A percentile compares a stretch with the other conserved stretches of the same genome.
Conservation (phyloP, 1,140 invertebrate genomes). For the Aphaenogaster rudis region DNA sequence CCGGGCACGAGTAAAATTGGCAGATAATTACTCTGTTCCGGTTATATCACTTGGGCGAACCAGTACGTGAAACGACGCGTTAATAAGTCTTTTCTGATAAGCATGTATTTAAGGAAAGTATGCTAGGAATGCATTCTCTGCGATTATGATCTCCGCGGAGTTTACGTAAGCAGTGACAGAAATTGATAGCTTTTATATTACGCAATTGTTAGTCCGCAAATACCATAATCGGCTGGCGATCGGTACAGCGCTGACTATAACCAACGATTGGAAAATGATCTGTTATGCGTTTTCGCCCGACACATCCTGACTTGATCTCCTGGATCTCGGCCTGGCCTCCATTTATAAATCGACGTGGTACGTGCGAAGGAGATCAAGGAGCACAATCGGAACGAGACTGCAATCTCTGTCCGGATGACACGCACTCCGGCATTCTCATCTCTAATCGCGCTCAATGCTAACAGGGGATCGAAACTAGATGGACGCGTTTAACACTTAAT, state of each 20-base stretch:
- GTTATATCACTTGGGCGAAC: slow-evolving; percentile 26
- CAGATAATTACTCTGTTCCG: slow-evolving; percentile 38
- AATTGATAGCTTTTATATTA: slow-evolving; percentile 29
- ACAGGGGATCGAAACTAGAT: neutral
- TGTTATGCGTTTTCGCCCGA: neutral
- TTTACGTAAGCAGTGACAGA: slow-evolving; percentile 45
- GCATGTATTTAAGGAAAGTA: slow-evolving; percentile 29
- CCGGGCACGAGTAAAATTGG: slow-evolving; percentile 46
- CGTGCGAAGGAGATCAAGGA: neutral
- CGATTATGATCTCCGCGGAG: neutral
- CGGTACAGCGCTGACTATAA: neutral
- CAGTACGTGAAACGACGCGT: slow-evolving; percentile 16
- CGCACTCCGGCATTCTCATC: neutral
- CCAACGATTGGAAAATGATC: neutral
- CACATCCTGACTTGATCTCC: neutral
- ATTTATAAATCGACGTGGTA: slow-evolving; percentile 15
- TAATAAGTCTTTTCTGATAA: slow-evolving; percentile 39
- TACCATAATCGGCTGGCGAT: neutral
- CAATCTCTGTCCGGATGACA: neutral
- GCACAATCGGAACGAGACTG: neutral
- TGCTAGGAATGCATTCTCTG: slow-evolving; percentile 7
- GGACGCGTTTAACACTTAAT: neutral
- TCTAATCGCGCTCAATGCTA: slow-evolving; percentile 32
- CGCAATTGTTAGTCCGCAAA: slow-evolving; percentile 29
- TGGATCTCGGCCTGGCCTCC: neutral